Evolutionary conservation across 92 coral and sea anemone species (phyloP).

Genomic region (Actinernus sp.): DNA sequence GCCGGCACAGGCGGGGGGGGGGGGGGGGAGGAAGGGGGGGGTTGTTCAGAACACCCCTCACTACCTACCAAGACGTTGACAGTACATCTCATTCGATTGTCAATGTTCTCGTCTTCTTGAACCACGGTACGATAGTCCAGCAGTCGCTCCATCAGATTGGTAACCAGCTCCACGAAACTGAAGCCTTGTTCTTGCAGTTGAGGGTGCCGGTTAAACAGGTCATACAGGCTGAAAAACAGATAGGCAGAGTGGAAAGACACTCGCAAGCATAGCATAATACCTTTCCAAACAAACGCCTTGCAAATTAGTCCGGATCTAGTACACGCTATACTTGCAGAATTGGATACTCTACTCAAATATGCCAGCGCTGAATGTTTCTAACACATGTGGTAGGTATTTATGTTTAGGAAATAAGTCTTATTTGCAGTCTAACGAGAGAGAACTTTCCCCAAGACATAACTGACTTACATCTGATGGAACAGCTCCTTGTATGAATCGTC

Average conservation of each 20-base stretch:
- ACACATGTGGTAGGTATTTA: no score
- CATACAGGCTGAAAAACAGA: conserved; percentile 75
- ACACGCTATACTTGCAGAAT: no score
- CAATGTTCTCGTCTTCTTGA: conserved; percentile 91
- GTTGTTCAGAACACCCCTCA: no score
- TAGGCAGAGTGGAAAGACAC: no score
- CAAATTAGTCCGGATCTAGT: no score
- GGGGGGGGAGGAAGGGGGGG: no score
- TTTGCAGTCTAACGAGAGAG: background rate
- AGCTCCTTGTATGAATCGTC: conserved; percentile 93
- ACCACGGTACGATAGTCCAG: conserved; percentile 99
- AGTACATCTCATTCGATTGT: conserved; percentile 98
- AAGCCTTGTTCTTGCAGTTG: conserved; percentile 76
- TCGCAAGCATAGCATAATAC: no score
- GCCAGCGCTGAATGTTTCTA: no score
- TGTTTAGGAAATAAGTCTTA: no score
- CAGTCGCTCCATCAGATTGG: conserved; percentile 96
- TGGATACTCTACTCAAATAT: no score
- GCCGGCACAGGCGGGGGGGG: no score
- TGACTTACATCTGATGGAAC: conserved; percentile 87
- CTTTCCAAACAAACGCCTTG: no score
- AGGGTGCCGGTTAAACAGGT: conserved; percentile 74
- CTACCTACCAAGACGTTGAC: conserved; percentile 92
- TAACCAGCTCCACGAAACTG: conserved; percentile 86
- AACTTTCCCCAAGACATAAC: background rate